These are phyloP conservation scores for Melieria crassipennis DNA, from an alignment of 2,888 invertebrate genomes.

Conservation along the genomic window DNA sequence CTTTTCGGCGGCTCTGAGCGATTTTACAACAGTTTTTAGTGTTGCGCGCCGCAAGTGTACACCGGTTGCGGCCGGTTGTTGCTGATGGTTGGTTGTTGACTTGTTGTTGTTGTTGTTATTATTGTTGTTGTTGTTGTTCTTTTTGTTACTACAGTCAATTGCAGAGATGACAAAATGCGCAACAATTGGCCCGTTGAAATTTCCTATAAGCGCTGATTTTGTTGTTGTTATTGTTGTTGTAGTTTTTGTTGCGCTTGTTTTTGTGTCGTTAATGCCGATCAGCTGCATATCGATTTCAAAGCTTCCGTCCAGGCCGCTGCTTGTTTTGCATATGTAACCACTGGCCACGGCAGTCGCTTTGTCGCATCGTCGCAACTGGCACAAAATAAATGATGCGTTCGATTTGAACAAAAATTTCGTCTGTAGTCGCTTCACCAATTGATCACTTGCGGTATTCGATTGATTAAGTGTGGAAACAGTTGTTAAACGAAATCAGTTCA, in stretches of 20 bases:
- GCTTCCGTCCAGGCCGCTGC: slow-evolving; percentile 41
- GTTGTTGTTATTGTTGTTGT: not conserved
- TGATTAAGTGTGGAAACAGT: too few species aligned
- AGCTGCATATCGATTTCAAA: slow-evolving; percentile 49
- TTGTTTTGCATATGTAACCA: too few species aligned
- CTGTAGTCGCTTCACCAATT: too few species aligned
- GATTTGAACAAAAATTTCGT: too few species aligned
- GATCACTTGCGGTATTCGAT: too few species aligned
- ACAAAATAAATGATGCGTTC: too few species aligned
- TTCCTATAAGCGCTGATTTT: not conserved
- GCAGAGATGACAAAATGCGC: slow-evolving; percentile 29
- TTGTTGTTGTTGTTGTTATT: not conserved
- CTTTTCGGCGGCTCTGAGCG: slow-evolving; percentile 48
- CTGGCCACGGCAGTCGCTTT: too few species aligned
- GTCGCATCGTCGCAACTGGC: too few species aligned
- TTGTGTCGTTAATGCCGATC: slow-evolving; percentile 8
- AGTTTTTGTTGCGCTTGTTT: not conserved
- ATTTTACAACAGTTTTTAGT: slow-evolving; percentile 49
- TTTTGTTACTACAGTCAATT: slow-evolving; percentile 23
- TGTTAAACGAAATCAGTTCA: too few species aligned
- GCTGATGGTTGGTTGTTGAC: slow-evolving; percentile 16
- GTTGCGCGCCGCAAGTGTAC: slow-evolving; percentile 29
- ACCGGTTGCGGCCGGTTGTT: slow-evolving; percentile 32
- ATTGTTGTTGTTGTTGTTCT: slow-evolving; percentile 17
- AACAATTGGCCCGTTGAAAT: slow-evolving; percentile 15